Base-by-base conservation (phyloP, 2,797 vertebrate species). In the Myripristis murdjan region DNA sequence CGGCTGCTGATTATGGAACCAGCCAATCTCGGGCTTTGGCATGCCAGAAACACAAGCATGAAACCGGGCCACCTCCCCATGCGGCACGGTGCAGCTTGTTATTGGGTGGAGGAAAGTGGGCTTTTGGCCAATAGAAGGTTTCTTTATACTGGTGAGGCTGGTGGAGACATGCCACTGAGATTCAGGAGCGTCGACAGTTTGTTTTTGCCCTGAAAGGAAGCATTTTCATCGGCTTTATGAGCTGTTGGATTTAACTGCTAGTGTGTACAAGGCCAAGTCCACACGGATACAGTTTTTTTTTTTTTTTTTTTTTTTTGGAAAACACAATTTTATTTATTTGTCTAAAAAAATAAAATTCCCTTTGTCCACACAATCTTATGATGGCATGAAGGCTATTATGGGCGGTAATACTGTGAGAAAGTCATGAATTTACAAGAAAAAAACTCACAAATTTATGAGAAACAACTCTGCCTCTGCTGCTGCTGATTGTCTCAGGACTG, bases 171-270 rank as follows among this genome's bases (percentile, higher is more conserved):
- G 94, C 93, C 92, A 91, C 78, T 92, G 93, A 88, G 90, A 83
- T 85, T 92, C 86, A 79, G 91, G 87, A 90, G 89, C 73, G 80
- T 96, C 95, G 93, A 83, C 90, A 84, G 90, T 82, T 82, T 92
- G 93, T 85, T 83, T 96, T 94, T 91, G 88, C 91, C 96, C 97
- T 99, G 96, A 94, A 98, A 98, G 94, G 94, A 97, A 97, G 95
- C 94, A 97, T 65, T 91, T 73, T 82, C 55, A 76, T 64, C 64
- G 37, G 63, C 75, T 77, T 82, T 31, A 48, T 60, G 53, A 5
- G 60, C 20, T 22, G 14, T 31, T 31, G 28, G 28, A 22, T 44
- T 18, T 5, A 31, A 20, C 23, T 14, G 18, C n/a, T 22, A 23
- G 10, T 6, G 6, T 46, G 16, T 46, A 7, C 10, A 18, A 18